Evolutionary conservation across 1,140 invertebrate genomes (phyloP).

Genomic region (Sminthurides bifidus): DNA sequence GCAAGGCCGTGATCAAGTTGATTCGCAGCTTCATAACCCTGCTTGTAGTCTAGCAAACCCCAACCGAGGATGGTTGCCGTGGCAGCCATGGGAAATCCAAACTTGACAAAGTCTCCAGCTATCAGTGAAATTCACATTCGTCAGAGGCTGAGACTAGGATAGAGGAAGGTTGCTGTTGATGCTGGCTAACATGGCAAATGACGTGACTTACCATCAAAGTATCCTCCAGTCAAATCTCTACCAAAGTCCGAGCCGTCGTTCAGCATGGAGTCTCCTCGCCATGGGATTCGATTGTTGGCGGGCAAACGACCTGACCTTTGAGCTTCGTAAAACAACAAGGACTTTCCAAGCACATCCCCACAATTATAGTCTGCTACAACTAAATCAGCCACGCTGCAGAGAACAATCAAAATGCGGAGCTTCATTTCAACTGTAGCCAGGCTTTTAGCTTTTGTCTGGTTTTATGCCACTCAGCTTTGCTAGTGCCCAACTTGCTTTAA

Average conservation of each 20-base stretch:
- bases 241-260: slow-evolving; percentile 34
- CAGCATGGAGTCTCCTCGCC: slow-evolving; percentile 35
- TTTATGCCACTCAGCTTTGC: too few relatives aligned
- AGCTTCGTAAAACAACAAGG: slow-evolving; percentile 38
- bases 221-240: slow-evolving; percentile 38
- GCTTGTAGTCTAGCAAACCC: slow-evolving; percentile 36
- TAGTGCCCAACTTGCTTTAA: too few relatives aligned
- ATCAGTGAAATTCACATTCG: too few relatives aligned
- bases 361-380: slow-evolving; percentile 27
- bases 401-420: too few relatives aligned
- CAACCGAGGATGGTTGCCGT: slow-evolving; percentile 36
- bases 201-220: slow-evolving; percentile 38
- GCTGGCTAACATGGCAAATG: too few relatives aligned
- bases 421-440: too few relatives aligned
- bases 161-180: too few relatives aligned
- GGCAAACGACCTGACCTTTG: slow-evolving; percentile 37
- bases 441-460: too few relatives aligned
- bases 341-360: slow-evolving; percentile 33
- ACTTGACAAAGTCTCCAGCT: slow-evolving; percentile 41
- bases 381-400: too few relatives aligned
- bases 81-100: slow-evolving; percentile 38
- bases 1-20: slow-evolving; percentile 34
- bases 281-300: slow-evolving; percentile 34
- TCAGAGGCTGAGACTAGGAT: too few relatives aligned
- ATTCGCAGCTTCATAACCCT: slow-evolving; percentile 33